A percentile compares a stretch with the other conserved stretches of the same genome.
phyloP scores from a whole-genome alignment of 2,888 invertebrate species.

The Lasioglossum oenotherae region DNA sequence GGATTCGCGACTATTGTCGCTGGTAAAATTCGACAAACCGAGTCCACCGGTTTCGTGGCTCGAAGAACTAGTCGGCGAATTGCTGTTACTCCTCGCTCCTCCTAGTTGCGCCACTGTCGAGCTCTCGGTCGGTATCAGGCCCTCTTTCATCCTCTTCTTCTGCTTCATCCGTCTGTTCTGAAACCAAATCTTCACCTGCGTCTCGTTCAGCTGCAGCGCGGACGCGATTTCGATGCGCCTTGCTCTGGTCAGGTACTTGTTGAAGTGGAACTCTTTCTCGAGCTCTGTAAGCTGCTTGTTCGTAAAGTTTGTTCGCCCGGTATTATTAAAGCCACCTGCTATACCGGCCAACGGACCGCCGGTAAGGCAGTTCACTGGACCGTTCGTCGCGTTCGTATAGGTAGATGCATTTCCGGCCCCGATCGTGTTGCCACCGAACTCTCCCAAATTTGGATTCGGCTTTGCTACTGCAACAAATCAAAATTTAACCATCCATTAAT shows the following conservation, averaged over 20 bases:
- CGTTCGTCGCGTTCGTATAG: slow-evolving; percentile 70
- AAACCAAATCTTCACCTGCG: slow-evolving; percentile 99
- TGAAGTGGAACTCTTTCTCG: slow-evolving; percentile 99
- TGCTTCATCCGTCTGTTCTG: slow-evolving; percentile 99
- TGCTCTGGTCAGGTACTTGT: slow-evolving; percentile 98
- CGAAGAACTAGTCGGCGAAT: slow-evolving; percentile 81
- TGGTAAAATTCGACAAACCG: slow-evolving; percentile 84
- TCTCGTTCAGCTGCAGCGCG: slow-evolving; percentile 97
- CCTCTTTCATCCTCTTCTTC: slow-evolving; percentile 98
- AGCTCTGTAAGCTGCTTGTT: slow-evolving; percentile 99
- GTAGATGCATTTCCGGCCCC: slow-evolving; percentile 69
- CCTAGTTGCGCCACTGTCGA: slow-evolving; percentile 83
- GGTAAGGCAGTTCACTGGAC: slow-evolving; percentile 73
- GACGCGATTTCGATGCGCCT: slow-evolving; percentile 99
- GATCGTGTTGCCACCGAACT: slow-evolving; percentile 74
- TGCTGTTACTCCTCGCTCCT: slow-evolving; percentile 81
- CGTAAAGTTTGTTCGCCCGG: slow-evolving; percentile 99
- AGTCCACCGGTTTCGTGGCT: slow-evolving; percentile 76
- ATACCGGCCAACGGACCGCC: slow-evolving; percentile 73
- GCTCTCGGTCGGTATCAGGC: slow-evolving; percentile 89
- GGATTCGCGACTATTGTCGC: slow-evolving; percentile 91
- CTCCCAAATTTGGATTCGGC: slow-evolving; percentile 73
- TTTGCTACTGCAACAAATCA: slow-evolving; percentile 79
- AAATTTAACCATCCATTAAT: background rate
- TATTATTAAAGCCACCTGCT: slow-evolving; percentile 88